phyloP scores from a whole-genome alignment of 2,113 vertebrate genomes.

The Mustelus asterias region DNA sequence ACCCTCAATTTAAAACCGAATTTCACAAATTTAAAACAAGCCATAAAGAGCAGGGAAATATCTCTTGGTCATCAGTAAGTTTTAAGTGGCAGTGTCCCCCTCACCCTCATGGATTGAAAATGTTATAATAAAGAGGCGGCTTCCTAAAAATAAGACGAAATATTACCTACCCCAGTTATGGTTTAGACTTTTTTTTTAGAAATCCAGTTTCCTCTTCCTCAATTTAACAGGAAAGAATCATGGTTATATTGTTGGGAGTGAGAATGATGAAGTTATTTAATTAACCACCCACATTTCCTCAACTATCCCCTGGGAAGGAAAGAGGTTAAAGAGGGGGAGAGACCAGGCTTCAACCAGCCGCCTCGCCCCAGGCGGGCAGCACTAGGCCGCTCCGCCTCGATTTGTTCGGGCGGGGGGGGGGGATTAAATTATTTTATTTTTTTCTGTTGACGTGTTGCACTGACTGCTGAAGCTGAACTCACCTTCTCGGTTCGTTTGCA shows the following conservation, averaged over 20 bases:
- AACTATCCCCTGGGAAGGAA: background rate
- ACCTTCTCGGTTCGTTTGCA: slow-evolving; percentile 35
- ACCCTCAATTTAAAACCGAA: background rate
- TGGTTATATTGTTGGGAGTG: background rate
- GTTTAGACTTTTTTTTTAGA: background rate
- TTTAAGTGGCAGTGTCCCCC: background rate
- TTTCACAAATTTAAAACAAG: background rate
- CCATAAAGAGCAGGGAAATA: background rate
- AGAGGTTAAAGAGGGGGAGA: background rate
- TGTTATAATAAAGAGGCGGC: background rate
- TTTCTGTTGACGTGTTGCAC: background rate
- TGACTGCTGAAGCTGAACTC: slow-evolving; percentile 32
- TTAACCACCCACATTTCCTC: background rate
- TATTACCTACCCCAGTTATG: background rate
- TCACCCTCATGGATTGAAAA: background rate
- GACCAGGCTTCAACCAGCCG: background rate
- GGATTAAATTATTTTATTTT: background rate
- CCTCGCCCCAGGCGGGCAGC: background rate
- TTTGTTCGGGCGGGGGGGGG: background rate
- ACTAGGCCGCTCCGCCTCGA: slow-evolving; percentile 15
- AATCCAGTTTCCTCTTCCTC: background rate
- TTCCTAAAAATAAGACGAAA: background rate
- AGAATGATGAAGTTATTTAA: background rate
- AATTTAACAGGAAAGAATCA: background rate
- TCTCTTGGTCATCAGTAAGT: background rate